Evolutionary conservation across 92 coral and sea anemone species (phyloP).

Genomic region (Parazoanthus atlanticus): DNA sequence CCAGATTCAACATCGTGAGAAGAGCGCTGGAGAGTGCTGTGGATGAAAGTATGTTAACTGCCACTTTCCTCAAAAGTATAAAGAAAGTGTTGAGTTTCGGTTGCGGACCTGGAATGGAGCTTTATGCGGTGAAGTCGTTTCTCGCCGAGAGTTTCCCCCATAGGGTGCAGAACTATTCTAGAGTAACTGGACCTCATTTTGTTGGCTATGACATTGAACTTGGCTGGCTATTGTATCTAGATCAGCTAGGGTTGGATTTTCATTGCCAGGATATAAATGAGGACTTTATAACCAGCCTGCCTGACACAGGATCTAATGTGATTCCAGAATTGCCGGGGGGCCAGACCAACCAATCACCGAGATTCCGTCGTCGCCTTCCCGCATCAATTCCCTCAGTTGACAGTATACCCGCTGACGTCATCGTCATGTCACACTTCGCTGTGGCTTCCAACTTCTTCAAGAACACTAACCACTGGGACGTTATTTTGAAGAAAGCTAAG

Average conservation of each 20-base stretch:
- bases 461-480: conserved; percentile 3
- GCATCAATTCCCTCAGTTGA: not conserved
- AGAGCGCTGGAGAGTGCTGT: conserved; percentile 27
- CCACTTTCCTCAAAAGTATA: conserved; percentile 36
- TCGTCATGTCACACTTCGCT: conserved; percentile 31
- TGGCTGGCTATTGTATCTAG: conserved; percentile 28
- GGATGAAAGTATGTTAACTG: conserved; percentile 32
- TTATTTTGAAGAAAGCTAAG: conserved; percentile 30
- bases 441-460: conserved; percentile 28
- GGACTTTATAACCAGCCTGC: conserved; percentile 15
- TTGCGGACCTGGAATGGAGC: conserved; percentile 40
- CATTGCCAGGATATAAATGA: conserved; percentile 33
- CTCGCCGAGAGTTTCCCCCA: conserved; percentile 37
- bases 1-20: conserved; percentile 24
- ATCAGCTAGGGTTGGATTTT: conserved; percentile 35
- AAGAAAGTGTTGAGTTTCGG: conserved; percentile 43
- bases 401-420: conserved; percentile 37
- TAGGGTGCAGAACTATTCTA: conserved; percentile 17
- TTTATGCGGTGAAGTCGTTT: conserved; percentile 28
- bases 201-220: conserved; percentile 38
- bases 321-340: not conserved
- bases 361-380: conserved; percentile 46
- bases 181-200: conserved; percentile 37
- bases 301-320: not conserved
- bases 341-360: not conserved